Evolutionary conservation across 1,140 invertebrate species (phyloP).

Genomic region (Danaus plexippus): DNA sequence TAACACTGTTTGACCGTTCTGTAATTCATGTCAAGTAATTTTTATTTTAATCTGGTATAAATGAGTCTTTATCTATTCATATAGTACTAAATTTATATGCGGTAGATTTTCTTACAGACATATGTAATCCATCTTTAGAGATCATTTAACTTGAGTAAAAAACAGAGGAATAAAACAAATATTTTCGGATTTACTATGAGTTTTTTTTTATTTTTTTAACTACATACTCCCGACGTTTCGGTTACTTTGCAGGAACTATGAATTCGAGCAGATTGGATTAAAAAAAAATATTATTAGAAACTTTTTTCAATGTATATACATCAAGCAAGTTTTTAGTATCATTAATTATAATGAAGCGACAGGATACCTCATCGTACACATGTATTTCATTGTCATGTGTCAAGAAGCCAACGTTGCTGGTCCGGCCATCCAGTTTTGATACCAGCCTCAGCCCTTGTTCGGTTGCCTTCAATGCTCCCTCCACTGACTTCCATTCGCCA

Average conservation of each 20-base stretch:
- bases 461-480: conserved; percentile 29
- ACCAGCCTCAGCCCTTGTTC: conserved; percentile 36
- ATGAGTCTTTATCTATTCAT: too few relatives aligned
- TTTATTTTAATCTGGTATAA: too few relatives aligned
- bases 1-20: conserved; percentile 56
- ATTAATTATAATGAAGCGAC: neutral
- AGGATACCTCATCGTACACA: conserved; percentile 52
- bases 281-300: neutral
- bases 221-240: too few relatives aligned
- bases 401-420: conserved; percentile 44
- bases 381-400: conserved; percentile 49
- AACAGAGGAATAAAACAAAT: neutral
- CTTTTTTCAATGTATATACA: neutral
- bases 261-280: too few relatives aligned
- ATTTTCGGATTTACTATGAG: too few relatives aligned
- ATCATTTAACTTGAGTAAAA: conserved; percentile 1
- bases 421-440: conserved; percentile 40
- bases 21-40: conserved; percentile 6
- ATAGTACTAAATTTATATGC: too few relatives aligned
- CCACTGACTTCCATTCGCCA: conserved; percentile 39
- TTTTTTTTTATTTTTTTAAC: too few relatives aligned
- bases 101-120: too few relatives aligned
- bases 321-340: neutral
- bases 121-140: too few relatives aligned
- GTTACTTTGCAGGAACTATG: too few relatives aligned